Evolutionary conservation across 2,888 invertebrate genomes (phyloP), one percentile per base, ranked within the genome.

Genomic region (Cabera pusaria): DNA sequence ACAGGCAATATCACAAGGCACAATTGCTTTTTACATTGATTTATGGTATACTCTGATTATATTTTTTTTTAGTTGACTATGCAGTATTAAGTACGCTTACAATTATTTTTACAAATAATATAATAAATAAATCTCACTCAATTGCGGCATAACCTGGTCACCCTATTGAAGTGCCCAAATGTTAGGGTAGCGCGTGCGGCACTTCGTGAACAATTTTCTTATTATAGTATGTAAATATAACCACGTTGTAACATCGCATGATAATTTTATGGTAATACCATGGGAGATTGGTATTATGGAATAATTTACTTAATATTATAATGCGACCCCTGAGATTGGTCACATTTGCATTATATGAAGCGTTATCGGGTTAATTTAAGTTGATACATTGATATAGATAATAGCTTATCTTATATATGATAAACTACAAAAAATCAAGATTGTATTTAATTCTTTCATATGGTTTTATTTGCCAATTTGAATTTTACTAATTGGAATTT

Each of bases 271-370:
- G 51, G 46, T 53, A 47, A 53, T 51, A 19, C 37, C 35, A 42
- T 35, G 38, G 52, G 51, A 54, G 36, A 21, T 38, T 22, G 44
- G 39, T 35, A 37, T 46, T 46, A 39, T 36, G 26, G 28, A 32
- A 39, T 50, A 49, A 55, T 60, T 52, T 34, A 48, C 35, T 45
- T 53, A 49, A 45, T 46, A 53, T 46, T 44, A 31, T 52, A 51
- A 46, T 42, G 32, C 39, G 34, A 41, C 37, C 26, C 46, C 29
- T 18, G 37, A 44, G 44, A 44, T 49, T 39, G 34, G 20, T 14
- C 16, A 10, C 12, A 46, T 52, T 52, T 44, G 29, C 44, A 52
- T 49, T 44, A 44, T 41, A 41, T 44, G 34, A 11, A 29, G 23
- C 26, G 14, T 19, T 19, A 27, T 25, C 18, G 8, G 29, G 8